Percentiles rank a stretch among this genome's conserved stretches.
phyloP scores from a whole-genome alignment of 2,113 vertebrate genomes.

The Chamaea fasciata region DNA sequence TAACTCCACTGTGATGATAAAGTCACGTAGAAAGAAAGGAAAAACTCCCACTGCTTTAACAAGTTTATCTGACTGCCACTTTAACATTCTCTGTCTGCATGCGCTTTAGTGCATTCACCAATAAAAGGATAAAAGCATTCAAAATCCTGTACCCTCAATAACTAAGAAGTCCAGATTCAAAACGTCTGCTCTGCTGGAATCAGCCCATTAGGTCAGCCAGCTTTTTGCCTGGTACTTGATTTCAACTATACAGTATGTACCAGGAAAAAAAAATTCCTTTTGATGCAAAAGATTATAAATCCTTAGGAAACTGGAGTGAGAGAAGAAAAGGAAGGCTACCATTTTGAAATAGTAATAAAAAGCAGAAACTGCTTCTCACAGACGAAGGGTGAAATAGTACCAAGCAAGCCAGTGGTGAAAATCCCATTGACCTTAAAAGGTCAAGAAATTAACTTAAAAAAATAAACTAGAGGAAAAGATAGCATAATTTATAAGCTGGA shows the following conservation, averaged over 20 bases:
- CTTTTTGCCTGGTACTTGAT: neutral
- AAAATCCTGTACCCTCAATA: constrained; percentile 44
- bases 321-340: neutral
- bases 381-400: neutral
- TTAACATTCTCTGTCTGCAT: constrained; percentile 77
- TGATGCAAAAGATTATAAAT: constrained; percentile 17
- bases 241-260: neutral
- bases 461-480: neutral
- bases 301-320: neutral
- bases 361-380: neutral
- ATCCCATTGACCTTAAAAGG: neutral
- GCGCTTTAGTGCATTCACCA: constrained; percentile 74
- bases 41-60: constrained; percentile 79
- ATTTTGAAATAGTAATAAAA: neutral
- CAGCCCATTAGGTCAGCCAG: constrained; percentile 18
- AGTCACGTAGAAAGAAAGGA: constrained; percentile 72
- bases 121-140: constrained; percentile 77
- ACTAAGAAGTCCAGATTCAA: constrained; percentile 61
- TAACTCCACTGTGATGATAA: constrained; percentile 77
- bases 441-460: neutral
- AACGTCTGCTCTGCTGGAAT: constrained; percentile 57
- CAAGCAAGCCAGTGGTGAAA: neutral
- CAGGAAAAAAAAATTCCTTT: neutral
- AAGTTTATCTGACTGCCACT: constrained; percentile 78
- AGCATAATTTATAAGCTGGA: neutral